These are phyloP conservation scores for Chironomus tepperi DNA, from an alignment of 1,140 invertebrate species.

Conservation along the genomic window DNA sequence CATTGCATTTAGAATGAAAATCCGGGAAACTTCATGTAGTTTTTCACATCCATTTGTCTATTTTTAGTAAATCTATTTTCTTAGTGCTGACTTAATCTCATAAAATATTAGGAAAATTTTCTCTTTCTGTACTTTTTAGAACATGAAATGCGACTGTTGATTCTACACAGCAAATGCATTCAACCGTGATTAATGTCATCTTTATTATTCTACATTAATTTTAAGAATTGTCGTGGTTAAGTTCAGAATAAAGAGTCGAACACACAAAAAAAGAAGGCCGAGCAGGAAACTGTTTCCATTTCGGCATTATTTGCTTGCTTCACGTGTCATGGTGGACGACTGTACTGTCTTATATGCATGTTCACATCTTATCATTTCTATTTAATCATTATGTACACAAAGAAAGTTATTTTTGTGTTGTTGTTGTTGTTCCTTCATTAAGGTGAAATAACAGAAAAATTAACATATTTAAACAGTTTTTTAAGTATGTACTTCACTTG, in stretches of 20 bases:
- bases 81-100: neutral
- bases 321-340: no score
- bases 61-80: conserved; percentile 1
- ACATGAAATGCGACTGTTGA: neutral
- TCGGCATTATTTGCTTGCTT: no score
- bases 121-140: no score
- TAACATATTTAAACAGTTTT: no score
- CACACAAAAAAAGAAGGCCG: neutral
- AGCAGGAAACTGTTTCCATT: conserved; percentile 1
- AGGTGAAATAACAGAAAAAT: no score
- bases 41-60: conserved; percentile 8
- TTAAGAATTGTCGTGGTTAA: neutral
- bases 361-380: no score
- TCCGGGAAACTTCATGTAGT: conserved; percentile 18
- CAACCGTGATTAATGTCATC: conserved; percentile 1
- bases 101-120: neutral
- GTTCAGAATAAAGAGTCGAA: neutral
- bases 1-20: neutral
- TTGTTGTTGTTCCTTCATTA: no score
- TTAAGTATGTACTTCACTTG: no score
- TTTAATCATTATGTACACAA: no score
- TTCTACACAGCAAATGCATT: neutral
- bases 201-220: neutral
- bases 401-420: no score
- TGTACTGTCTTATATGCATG: no score